Base-by-base conservation (phyloP, 2,797 vertebrate species). In the Pachyuromys duprasi region DNA sequence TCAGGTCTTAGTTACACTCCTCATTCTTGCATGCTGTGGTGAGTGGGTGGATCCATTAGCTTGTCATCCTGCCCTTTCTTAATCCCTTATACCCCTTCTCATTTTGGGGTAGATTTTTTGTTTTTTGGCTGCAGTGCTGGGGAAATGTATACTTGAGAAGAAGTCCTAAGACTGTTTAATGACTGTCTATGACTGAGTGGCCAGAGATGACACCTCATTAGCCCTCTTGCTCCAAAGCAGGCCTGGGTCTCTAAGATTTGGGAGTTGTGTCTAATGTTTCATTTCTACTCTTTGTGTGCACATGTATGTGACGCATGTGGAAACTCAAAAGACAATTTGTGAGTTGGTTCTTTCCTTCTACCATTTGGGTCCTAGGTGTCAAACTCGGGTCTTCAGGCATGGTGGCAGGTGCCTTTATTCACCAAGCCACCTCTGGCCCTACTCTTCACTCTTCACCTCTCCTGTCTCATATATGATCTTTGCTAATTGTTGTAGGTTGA, bases 41-140 rank as follows among this genome's bases (percentile, higher is more conserved):
- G 96, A 96, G 86, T 95, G 80, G 86, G 97, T 89, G 89, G 89
- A 69, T 95, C 95, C 80, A 94, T 96, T 97, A 95, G 67, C 96
- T 97, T 72, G 95, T 89, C 33, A 26, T 62, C 88, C 91, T 90
- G 22, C 67, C 93, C 63, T 93, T 96, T 97, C 94, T 95, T 17
- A 94, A 0, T 78, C n/a, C 39, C 55, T 93, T 31, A 39, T 12
- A 91, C 42, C 86, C 42, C 67, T 87, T 91, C 80, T 33, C 18
- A 49, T 93, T 97, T 70, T 92, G 45, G 67, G 55, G 26, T 57
- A 89, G 93, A 86, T 89, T 95, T 91, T 98, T 97, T 49, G 96
- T 95, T 81, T 97, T 96, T 79, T 42, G 96, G 9, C 72, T 91
- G 17, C 9, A 57, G 94, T 62, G 36, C 94, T 90, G 24, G 86